Evolutionary conservation across 2,113 vertebrate genomes (phyloP).

Genomic region (Maccullochella peelii): DNA sequence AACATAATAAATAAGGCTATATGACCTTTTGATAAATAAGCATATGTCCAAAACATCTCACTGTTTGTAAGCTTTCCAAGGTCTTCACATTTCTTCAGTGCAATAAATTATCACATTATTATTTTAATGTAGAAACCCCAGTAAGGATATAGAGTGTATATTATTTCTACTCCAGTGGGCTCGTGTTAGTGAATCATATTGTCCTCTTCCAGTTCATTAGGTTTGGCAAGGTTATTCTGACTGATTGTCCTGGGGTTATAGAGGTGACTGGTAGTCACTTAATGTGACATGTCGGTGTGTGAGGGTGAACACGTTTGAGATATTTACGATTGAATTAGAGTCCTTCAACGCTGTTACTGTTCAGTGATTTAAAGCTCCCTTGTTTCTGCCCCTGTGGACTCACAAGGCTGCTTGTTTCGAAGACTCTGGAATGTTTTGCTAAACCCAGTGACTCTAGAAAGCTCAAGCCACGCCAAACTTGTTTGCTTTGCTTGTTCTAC

Average conservation of each 20-base stretch:
- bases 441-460: constrained; percentile 82
- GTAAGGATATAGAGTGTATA: not conserved
- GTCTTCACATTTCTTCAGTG: not conserved
- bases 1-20: constrained; percentile 2
- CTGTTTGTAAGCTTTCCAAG: not conserved
- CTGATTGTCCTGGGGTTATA: constrained; percentile 33
- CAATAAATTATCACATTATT: constrained; percentile 10
- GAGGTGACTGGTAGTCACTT: constrained; percentile 28
- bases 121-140: not conserved
- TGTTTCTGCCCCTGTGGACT: constrained; percentile 70
- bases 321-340: constrained; percentile 76
- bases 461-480: constrained; percentile 76
- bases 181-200: not conserved
- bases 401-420: constrained; percentile 80
- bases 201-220: constrained; percentile 3
- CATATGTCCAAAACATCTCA: not conserved
- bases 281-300: constrained; percentile 25
- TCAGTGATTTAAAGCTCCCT: constrained; percentile 79
- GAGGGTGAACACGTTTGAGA: constrained; percentile 47
- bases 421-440: constrained; percentile 85
- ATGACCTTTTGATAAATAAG: constrained; percentile 22
- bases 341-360: constrained; percentile 70
- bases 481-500: constrained; percentile 80
- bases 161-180: not conserved
- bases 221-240: constrained; percentile 7